Evolutionary conservation across 2,797 vertebrate genomes (phyloP), one percentile per base, ranked within the genome.

Genomic region (Chaenodraco wilsoni): DNA sequence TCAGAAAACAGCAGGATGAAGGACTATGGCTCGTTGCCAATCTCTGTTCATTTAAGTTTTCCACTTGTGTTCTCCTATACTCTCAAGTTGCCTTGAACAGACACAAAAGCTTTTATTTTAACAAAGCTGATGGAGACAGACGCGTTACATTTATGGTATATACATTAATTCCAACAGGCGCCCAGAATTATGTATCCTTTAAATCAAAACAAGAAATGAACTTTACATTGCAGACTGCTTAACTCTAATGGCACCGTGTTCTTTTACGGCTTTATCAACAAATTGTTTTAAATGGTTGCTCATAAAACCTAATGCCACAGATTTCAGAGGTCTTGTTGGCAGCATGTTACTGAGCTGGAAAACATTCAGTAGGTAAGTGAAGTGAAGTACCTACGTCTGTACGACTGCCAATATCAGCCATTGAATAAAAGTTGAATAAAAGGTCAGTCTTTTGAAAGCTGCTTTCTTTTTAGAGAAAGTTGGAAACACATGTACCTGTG

Each of bases 1-100:
- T 59, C 55, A 72, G 5, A n/a, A 65, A 81, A 44, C 41, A 72
- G 51, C 62, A 69, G 74, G 50, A 78, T 74, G 71, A 69, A 78
- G 8, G 58, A 70, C 9, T 0, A 46, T 79, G 77, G 76, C 59
- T 69, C 19, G 0, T 33, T 43, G 70, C 65, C 83, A 84, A 58
- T 51, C 33, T 62, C 23, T 54, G 33, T 74, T 80, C 52, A 50
- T 65, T 83, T 77, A 45, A 69, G 41, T 74, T 65, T 65, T 82
- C 78, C 78, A 60, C 63, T 46, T 48, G 67, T 44, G 62, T 85
- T 81, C 65, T 40, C 50, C 81, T 79, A 85, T 86, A 64, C 75
- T 86, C 65, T 81, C 79, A 76, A 77, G 70, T 77, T 9, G 60
- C 71, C 55, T 49, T 49, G 21, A 8, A 74, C 46, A 54, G 51